Conservation (phyloP, 2,888 invertebrate species). For the Neoascia interrupta region DNA sequence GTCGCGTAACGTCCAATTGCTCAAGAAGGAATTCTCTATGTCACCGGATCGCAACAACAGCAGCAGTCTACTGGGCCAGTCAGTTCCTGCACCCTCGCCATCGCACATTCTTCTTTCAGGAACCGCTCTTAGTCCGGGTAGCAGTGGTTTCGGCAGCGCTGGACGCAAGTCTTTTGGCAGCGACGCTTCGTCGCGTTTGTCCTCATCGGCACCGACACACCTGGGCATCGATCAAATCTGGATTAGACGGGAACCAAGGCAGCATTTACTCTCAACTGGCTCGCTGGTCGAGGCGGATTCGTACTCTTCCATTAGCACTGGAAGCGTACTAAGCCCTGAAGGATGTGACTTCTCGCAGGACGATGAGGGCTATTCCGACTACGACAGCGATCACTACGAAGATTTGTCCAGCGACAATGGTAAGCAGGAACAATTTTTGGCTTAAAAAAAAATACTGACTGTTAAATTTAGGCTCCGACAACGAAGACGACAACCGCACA, state of each 20-base stretch:
- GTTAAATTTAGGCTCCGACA: slow-evolving; percentile 73
- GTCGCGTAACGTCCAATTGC: slow-evolving; percentile 77
- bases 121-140: slow-evolving; percentile 77
- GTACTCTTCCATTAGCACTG: slow-evolving; percentile 89
- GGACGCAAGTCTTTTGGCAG: slow-evolving; percentile 75
- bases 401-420: slow-evolving; percentile 91
- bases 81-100: slow-evolving; percentile 83
- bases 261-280: slow-evolving; percentile 91
- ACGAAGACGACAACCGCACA: slow-evolving; percentile 77
- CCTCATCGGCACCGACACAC: slow-evolving; percentile 90
- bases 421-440: slow-evolving; percentile 72
- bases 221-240: slow-evolving; percentile 91
- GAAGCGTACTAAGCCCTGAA: slow-evolving; percentile 91
- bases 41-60: slow-evolving; percentile 80
- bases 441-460: too few species aligned
- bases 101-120: slow-evolving; percentile 79
- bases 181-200: slow-evolving; percentile 84
- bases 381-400: slow-evolving; percentile 92
- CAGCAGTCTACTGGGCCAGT: slow-evolving; percentile 81
- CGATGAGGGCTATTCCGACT: slow-evolving; percentile 91
- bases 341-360: slow-evolving; percentile 87
- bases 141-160: slow-evolving; percentile 77
- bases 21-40: slow-evolving; percentile 84
- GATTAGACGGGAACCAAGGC: slow-evolving; percentile 92
- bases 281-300: slow-evolving; percentile 92